Percentiles rank a stretch among this genome's conserved stretches.
Evolutionary conservation across 2,113 vertebrate genomes (phyloP).

Genomic region (Myiagra hebetior): DNA sequence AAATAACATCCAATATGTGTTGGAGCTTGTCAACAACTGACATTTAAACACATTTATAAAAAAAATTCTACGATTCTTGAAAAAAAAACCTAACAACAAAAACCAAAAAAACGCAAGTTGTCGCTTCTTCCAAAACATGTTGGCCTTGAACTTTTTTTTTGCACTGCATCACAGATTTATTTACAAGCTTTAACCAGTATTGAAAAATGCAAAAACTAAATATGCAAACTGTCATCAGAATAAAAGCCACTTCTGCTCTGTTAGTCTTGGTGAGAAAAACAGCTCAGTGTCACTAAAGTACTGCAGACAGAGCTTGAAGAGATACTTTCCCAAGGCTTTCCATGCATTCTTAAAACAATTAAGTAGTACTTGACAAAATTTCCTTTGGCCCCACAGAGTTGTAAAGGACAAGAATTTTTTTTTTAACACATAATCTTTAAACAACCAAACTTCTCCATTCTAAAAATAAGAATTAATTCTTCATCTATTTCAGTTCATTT

Average conservation of each 20-base stretch:
- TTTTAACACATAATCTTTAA: not conserved
- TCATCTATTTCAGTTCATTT: not conserved
- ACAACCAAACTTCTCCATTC: not conserved
- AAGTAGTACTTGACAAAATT: not conserved
- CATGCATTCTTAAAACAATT: not conserved
- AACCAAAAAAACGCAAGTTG: not conserved
- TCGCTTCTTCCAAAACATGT: not conserved
- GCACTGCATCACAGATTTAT: not conserved
- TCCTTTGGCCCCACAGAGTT: not conserved
- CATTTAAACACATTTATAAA: not conserved
- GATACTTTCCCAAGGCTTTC: not conserved
- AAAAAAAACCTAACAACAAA: not conserved
- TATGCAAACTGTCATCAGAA: not conserved
- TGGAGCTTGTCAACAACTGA: not conserved
- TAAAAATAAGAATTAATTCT: not conserved
- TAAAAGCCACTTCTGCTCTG: conserved; percentile 30
- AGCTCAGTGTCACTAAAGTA: not conserved
- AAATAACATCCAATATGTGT: not conserved
- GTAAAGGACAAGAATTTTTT: not conserved
- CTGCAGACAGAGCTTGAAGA: not conserved
- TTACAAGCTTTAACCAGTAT: not conserved
- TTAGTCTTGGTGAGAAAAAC: not conserved
- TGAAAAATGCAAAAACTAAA: not conserved
- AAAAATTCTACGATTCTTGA: not conserved
- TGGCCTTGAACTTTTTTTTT: not conserved